These are phyloP conservation scores for Pachyramphus minor DNA, from an alignment of 2,113 vertebrate species.

Conservation along the genomic window DNA sequence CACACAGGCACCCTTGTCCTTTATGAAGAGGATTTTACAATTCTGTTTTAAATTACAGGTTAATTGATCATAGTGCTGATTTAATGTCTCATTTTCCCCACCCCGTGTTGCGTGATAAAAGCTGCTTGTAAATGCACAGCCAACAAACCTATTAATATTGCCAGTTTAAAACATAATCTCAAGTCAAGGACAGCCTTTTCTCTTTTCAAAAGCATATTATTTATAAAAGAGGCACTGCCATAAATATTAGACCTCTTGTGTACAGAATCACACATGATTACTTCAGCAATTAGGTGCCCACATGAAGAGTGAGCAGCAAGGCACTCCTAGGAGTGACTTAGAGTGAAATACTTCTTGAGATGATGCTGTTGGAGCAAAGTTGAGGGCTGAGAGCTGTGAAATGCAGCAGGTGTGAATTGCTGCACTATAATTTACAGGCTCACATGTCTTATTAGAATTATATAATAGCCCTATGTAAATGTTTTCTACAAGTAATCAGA, in stretches of 20 bases:
- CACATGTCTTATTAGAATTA: not conserved
- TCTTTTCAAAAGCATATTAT: not conserved
- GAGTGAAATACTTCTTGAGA: not conserved
- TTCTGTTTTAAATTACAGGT: not conserved
- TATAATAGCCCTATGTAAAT: not conserved
- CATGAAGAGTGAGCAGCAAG: not conserved
- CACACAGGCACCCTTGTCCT: not conserved
- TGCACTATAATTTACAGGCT: not conserved
- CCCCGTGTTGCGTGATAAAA: not conserved
- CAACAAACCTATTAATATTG: not conserved
- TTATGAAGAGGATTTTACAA: not conserved
- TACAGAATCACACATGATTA: not conserved
- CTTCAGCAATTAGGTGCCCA: not conserved
- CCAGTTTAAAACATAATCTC: not conserved
- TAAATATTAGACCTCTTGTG: not conserved
- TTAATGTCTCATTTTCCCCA: not conserved
- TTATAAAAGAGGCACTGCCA: not conserved
- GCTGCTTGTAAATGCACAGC: not conserved
- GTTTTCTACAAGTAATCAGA: not conserved
- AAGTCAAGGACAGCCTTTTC: not conserved
- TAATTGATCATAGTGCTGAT: not conserved
- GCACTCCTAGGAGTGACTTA: not conserved
- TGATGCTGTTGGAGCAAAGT: not conserved
- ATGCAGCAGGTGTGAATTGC: conserved; percentile 4
- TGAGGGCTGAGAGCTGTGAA: not conserved